Evolutionary conservation across 2,797 vertebrate species (phyloP), one percentile per base, ranked within the genome.

Genomic region (Carapus acus): DNA sequence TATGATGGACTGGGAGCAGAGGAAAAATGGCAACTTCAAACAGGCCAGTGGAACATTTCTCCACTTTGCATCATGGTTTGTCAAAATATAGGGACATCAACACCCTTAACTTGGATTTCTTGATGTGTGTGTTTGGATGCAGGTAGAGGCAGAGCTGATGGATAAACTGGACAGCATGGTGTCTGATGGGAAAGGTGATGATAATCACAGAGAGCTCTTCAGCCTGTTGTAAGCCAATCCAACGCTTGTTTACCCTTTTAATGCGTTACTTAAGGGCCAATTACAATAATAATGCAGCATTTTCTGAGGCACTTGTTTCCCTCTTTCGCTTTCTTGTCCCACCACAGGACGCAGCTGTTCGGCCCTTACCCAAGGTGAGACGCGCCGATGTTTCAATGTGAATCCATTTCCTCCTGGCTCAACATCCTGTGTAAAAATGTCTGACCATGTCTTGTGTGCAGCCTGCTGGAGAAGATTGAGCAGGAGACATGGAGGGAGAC

Each of bases 1-100:
- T 78, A 98, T 99, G 95, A 99, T 99, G 96, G 92, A 98, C 65
- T 99, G 96, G 92, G 96, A 99, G 62, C 96, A 98, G 79, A 88
- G 94, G 48, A 96, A 97, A 86, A 98, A 98, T 0, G 96, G 96
- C 65, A 97, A 94, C 87, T 99, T 99, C 82, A 99, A 99, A 78
- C 96, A 98, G 91, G 96, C 92, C 63, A 85, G 68, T 49, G 19
- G 54, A 6, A 50, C 27, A 36, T 43, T 13, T 9, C n/a, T 33
- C 12, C 19, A 22, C 15, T 34, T 8, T 12, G 8, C 53, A 17
- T 21, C 8, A 5, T 43, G 52, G 17, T 47, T 13, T 51, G 22
- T 47, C 45, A 3, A 36, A n/a, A n/a, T n/a, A n/a, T n/a, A n/a
- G n/a, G n/a, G n/a, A n/a, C n/a, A n/a, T n/a, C n/a, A n/a, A n/a